Percentiles rank a stretch among this genome's conserved stretches.
These are phyloP conservation scores for Phacellophora camtschatica DNA, from an alignment of 30 jellyfish, hydroid and myxozoan species.

Conservation along the genomic window DNA sequence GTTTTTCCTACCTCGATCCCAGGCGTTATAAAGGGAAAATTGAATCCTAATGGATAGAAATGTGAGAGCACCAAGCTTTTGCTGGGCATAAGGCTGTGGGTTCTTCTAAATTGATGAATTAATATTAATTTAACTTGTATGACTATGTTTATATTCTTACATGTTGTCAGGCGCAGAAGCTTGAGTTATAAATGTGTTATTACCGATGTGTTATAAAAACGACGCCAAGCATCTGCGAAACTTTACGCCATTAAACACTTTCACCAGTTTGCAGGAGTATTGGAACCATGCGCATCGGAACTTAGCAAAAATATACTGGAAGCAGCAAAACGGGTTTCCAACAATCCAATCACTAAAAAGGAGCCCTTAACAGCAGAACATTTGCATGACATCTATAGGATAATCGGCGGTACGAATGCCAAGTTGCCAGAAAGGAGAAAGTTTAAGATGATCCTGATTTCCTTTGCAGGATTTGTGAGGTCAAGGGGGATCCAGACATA, in stretches of 20 bases:
- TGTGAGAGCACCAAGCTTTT: not conserved
- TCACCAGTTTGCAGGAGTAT: too few relatives aligned
- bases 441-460: not conserved
- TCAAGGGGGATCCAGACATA: too few relatives aligned
- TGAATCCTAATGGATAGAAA: not conserved
- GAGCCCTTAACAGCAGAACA: not conserved
- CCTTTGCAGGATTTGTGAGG: slow-evolving; percentile 14
- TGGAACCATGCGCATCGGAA: too few relatives aligned
- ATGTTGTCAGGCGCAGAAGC: too few relatives aligned
- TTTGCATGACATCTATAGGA: not conserved
- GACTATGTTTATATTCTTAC: too few relatives aligned
- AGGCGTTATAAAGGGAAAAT: not conserved
- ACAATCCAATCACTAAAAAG: not conserved
- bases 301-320: not conserved
- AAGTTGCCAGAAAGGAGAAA: not conserved
- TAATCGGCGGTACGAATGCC: slow-evolving; percentile 1
- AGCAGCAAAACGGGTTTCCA: not conserved
- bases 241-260: too few relatives aligned
- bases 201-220: too few relatives aligned
- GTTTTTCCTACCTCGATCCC: not conserved
- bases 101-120: not conserved
- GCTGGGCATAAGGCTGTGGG: slow-evolving; percentile 14
- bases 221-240: too few relatives aligned
- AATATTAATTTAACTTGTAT: not conserved
- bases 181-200: too few relatives aligned